Conservation (phyloP, 2,888 invertebrate genomes). For the Litoditis marina region DNA sequence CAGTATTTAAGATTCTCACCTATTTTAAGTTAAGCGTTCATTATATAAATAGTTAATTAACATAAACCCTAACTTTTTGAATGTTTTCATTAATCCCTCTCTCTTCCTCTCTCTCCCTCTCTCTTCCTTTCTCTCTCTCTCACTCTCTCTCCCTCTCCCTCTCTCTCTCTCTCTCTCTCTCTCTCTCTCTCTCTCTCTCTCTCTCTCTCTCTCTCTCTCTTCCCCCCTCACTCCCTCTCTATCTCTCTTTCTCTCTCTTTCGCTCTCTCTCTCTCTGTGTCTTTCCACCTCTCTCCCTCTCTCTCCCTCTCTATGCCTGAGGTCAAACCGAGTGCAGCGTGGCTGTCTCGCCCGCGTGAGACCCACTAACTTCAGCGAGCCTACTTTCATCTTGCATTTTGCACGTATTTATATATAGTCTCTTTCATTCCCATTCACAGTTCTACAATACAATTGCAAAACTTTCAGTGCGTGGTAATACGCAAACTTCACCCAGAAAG, state of each 20-base stretch:
- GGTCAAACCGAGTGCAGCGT: not conserved
- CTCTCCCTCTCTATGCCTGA: not conserved
- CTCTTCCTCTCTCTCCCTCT: conserved; percentile 8
- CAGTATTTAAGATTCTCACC: too few species aligned
- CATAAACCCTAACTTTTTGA: too few species aligned
- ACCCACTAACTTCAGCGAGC: too few species aligned
- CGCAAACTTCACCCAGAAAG: too few species aligned
- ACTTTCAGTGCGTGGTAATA: too few species aligned
- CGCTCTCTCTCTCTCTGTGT: too few species aligned
- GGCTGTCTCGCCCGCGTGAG: too few species aligned
- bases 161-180: conserved; percentile 4
- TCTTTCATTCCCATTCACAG: not conserved
- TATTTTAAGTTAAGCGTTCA: too few species aligned
- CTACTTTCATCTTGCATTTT: too few species aligned
- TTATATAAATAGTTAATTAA: too few species aligned
- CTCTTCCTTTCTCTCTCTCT: not conserved
- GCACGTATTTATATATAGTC: not conserved
- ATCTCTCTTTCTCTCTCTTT: not conserved
- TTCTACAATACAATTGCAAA: not conserved
- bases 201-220: conserved; percentile 2
- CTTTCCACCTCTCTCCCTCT: conserved; percentile 2
- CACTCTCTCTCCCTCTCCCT: not conserved
- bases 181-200: conserved; percentile 5
- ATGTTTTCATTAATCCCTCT: too few species aligned
- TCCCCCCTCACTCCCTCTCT: conserved; percentile 1